Percentiles rank a stretch among this genome's conserved stretches.
Evolutionary conservation across 2,113 vertebrate genomes (phyloP).

Genomic region (Podarcis muralis): DNA sequence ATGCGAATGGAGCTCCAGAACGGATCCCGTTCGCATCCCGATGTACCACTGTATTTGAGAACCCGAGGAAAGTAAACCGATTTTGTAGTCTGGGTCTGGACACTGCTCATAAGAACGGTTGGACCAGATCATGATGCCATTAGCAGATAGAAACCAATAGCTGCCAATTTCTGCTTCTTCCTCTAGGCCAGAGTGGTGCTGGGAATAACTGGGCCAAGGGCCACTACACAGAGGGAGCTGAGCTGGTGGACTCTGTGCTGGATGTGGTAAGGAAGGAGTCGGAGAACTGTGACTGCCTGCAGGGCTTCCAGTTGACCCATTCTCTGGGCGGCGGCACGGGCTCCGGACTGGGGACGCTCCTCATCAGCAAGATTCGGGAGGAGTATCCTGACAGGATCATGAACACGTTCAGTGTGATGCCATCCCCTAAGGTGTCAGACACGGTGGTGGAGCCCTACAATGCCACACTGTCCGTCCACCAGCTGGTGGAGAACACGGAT

Average conservation of each 20-base stretch:
- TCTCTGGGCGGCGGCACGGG: constrained; percentile 81
- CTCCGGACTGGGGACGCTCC: constrained; percentile 82
- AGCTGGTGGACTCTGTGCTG: constrained; percentile 84
- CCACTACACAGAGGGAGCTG: constrained; percentile 84
- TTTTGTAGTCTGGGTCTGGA: neutral
- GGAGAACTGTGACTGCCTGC: constrained; percentile 84
- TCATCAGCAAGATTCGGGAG: constrained; percentile 83
- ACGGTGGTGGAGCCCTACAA: constrained; percentile 85
- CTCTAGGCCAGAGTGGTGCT: constrained; percentile 79
- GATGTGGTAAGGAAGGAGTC: constrained; percentile 86
- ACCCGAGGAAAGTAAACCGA: neutral
- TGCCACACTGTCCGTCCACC: constrained; percentile 80
- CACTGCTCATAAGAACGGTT: neutral
- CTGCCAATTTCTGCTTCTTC: neutral
- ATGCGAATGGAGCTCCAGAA: too few relatives aligned
- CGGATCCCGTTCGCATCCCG: too few relatives aligned
- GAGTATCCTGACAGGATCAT: constrained; percentile 84
- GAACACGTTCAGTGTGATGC: constrained; percentile 85
- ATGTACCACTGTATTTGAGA: neutral
- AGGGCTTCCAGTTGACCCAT: constrained; percentile 86
- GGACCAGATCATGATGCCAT: neutral
- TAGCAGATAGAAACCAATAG: too few relatives aligned
- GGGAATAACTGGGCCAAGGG: constrained; percentile 87
- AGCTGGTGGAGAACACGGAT: constrained; percentile 81
- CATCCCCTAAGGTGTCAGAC: constrained; percentile 83